Evolutionary conservation across 2,113 vertebrate species (phyloP), one percentile per base, ranked within the genome.

Genomic region (Nansenia antarctica): DNA sequence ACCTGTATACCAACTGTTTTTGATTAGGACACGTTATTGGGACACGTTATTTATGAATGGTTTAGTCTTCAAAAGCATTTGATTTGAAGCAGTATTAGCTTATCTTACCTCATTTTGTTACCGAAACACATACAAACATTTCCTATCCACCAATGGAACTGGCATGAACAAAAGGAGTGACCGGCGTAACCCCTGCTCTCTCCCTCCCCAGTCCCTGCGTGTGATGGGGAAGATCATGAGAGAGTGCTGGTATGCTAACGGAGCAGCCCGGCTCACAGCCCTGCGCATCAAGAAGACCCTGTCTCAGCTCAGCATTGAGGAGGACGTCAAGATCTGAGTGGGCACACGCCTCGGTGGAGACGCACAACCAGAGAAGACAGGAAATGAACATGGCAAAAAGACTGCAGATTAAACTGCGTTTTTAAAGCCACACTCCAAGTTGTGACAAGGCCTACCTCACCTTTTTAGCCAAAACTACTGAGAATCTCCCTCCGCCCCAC

Each of bases 171-270:
- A 6, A 1, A n/a, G 3, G 11, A 22, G 45, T 47, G 57, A 9
- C n/a, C 9, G 6, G 3, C 1, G 18, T 32, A 9, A 9, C 26
- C 55, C 27, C 29, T 31, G 6, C 15, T 14, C 27, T 78, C n/a
- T 39, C 62, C n/a, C n/a, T 39, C 20, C 29, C 27, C 86, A 99
- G 98, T 96, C 96, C 0, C 86, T 99, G 18, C 94, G 96, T 24
- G 96, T 99, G 74, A 98, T 99, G 98, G 97, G 96, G 11, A 99
- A 98, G 91, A 98, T 99, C 93, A 99, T 99, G 98, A 89, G 96
- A 0, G 97, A 99, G 86, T 99, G 98, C 82, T 99, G 97, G 98
- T 98, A 98, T 14, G 92, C 96, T 77, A 99, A 98, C 0, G 96
- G 97, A 0, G 96, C 98, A 0, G 98, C 98, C 26, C 86, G 97